phyloP scores from a whole-genome alignment of 2,797 vertebrate species.

The Sebastes oblongus region DNA sequence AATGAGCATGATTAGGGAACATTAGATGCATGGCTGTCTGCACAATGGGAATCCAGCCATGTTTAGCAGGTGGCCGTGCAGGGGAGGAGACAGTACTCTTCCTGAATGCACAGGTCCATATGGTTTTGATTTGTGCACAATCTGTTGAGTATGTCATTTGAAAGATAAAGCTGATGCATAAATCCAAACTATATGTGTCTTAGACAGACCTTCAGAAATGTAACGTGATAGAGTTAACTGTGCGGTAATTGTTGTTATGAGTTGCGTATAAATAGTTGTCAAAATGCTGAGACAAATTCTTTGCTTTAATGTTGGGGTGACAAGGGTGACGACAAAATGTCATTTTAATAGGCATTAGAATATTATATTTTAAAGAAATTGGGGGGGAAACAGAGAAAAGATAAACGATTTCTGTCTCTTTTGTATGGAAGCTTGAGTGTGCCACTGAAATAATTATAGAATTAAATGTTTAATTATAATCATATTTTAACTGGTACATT shows the following conservation, averaged over 20 bases:
- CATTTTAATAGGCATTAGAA: too few species aligned
- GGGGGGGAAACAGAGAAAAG: background rate
- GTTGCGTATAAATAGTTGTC: background rate
- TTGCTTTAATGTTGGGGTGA: background rate
- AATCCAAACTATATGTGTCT: constrained; percentile 30
- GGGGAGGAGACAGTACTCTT: constrained; percentile 71
- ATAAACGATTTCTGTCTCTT: background rate
- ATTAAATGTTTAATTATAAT: background rate
- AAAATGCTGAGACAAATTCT: background rate
- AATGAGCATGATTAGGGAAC: constrained; percentile 77
- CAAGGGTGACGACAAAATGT: background rate
- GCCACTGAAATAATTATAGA: background rate
- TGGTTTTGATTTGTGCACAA: constrained; percentile 73
- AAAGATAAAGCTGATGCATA: constrained; percentile 27
- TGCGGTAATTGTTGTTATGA: background rate
- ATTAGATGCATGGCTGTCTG: constrained; percentile 73
- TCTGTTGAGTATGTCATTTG: constrained; percentile 62
- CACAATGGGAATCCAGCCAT: constrained; percentile 79
- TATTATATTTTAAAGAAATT: background rate
- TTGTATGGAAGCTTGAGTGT: background rate
- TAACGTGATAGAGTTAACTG: background rate
- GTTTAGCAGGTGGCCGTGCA: constrained; percentile 80
- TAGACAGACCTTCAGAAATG: background rate
- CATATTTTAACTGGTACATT: background rate
- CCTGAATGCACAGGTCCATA: constrained; percentile 78